A percentile compares a stretch with the other conserved stretches of the same genome.
Evolutionary conservation across 2,888 invertebrate species (phyloP).

Genomic region (Drosophila atroscutellata): DNA sequence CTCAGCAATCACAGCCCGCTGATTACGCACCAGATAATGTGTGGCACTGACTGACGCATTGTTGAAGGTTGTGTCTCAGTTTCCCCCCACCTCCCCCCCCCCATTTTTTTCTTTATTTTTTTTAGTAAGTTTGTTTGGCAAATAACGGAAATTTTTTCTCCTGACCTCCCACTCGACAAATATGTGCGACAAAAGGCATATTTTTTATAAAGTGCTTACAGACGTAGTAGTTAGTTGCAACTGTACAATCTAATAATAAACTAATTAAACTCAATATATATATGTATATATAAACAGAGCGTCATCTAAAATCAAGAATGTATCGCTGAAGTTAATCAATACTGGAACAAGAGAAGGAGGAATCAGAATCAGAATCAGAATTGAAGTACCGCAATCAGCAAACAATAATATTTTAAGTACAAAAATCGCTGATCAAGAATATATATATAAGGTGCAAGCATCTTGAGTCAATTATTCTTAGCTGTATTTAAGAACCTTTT

Average conservation of each 20-base stretch:
- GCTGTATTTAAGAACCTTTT: background rate
- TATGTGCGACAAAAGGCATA: slow-evolving; percentile 54
- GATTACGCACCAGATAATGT: slow-evolving; percentile 32
- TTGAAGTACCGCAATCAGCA: background rate
- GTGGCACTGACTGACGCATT: slow-evolving; percentile 45
- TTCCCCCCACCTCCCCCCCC: too few species aligned
- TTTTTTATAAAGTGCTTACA: background rate
- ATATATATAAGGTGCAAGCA: background rate
- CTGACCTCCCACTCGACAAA: slow-evolving; percentile 55
- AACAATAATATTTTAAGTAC: background rate
- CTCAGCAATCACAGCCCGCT: slow-evolving; percentile 15
- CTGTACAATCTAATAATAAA: background rate
- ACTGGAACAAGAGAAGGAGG: background rate
- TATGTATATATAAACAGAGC: background rate
- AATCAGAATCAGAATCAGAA: background rate
- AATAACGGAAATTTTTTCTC: slow-evolving; percentile 54
- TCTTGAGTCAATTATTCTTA: background rate
- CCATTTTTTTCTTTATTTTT: background rate
- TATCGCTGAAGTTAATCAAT: background rate
- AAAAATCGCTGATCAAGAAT: background rate
- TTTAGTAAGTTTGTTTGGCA: slow-evolving; percentile 35
- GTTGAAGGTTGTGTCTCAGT: slow-evolving; percentile 6
- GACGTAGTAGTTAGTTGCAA: background rate
- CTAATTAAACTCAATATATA: background rate
- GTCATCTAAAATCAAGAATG: background rate